Base-by-base conservation (phyloP, 2,888 invertebrate species). In the Leptopilina drosophilae region DNA sequence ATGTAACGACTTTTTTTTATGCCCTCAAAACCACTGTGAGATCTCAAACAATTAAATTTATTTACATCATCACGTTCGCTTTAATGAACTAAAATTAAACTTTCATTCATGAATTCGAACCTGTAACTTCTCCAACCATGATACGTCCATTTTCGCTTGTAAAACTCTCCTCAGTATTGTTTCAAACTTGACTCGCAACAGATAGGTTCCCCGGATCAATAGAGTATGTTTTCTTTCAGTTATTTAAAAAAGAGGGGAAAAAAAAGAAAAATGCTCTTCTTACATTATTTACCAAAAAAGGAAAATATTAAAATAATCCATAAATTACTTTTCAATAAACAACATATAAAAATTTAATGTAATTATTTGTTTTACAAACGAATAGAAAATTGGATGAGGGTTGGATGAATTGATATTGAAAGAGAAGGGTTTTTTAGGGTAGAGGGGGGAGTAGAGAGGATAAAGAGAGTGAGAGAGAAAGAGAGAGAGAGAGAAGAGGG, bases 181-280 rank as follows among this genome's bases (percentile, higher is more conserved):
- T 62, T 62, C 20, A 15, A 62, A 62, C 62, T 62, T 62, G 62
- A 62, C 20, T 62, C 62, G 15, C 62, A 62, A 62, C 62, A 62
- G 62, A 62, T 62, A 62, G 62, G 62, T 62, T 20, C 62, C 33
- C 62, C n/a, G 62, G 62, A 62, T 62, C 62, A 62, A 62, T 62
- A 62, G 62, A 62, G 62, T 62, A 62, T 62, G 62, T 62, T 62
- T 62, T 62, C 62, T 62, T 62, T 5, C 20, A 62, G 62, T 62
- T 62, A 62, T 62, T 62, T 62, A 20, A 20, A 15, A 62, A 62
- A 33, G 33, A 33, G 33, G 33, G 33, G 33, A n/a, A 46, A 46
- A 46, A 9, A 9, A 46, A 46, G 9, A 12, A 49, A 49, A 49
- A 49, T 11, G 1, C 11, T 62, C 20, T 8, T 20, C 20, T 20